Evolutionary conservation across 2,888 invertebrate genomes (phyloP).

Genomic region (Troides aeacus): DNA sequence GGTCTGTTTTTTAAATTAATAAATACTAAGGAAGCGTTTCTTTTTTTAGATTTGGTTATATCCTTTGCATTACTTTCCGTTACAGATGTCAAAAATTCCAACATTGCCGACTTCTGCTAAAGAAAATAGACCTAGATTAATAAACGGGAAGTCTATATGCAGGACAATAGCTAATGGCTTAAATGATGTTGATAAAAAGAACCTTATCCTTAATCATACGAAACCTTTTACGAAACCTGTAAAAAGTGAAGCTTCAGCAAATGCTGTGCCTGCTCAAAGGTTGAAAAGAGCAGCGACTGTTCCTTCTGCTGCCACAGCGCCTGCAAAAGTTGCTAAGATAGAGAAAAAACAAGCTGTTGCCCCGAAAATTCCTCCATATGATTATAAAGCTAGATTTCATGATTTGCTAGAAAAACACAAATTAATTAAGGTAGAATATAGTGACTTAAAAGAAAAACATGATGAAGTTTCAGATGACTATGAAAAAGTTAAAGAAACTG

Average conservation of each 20-base stretch:
- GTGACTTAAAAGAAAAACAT: constrained; percentile 73
- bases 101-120: constrained; percentile 61
- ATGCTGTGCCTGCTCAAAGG: constrained; percentile 49
- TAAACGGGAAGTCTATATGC: constrained; percentile 48
- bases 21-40: not conserved
- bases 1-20: not conserved
- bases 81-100: constrained; percentile 75
- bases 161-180: constrained; percentile 58
- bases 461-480: constrained; percentile 75
- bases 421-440: constrained; percentile 74
- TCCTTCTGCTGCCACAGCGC: constrained; percentile 49
- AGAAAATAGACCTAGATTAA: constrained; percentile 61
- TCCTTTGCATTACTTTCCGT: constrained; percentile 29
- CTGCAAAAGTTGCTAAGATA: constrained; percentile 59
- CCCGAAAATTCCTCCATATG: constrained; percentile 82
- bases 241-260: constrained; percentile 40
- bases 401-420: constrained; percentile 82
- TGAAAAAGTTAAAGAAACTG: constrained; percentile 70
- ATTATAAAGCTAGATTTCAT: constrained; percentile 83
- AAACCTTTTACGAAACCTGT: constrained; percentile 62
- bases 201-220: constrained; percentile 64
- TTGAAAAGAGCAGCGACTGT: constrained; percentile 64
- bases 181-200: constrained; percentile 68
- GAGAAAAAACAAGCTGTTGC: constrained; percentile 65
- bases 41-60: too few species aligned